Conservation (phyloP, 2,797 vertebrate genomes). For the Fistularia commersonii region DNA sequence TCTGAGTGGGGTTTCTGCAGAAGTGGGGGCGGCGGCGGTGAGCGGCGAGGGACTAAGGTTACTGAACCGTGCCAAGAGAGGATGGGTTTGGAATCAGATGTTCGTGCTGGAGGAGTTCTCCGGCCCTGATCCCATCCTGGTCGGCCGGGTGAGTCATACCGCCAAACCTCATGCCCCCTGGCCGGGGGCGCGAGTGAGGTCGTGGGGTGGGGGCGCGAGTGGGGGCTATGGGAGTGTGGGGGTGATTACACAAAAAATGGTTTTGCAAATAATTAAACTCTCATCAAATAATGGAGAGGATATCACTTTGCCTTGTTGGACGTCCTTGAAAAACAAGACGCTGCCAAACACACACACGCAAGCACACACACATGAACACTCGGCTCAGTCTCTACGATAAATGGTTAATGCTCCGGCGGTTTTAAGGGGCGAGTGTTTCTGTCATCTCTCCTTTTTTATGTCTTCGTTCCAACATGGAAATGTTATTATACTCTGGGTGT, state of each 20-base stretch:
- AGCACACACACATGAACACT: too few species aligned
- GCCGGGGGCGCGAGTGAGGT: conserved; percentile 40
- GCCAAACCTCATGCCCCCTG: conserved; percentile 55
- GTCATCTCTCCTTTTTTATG: too few species aligned
- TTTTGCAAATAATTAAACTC: conserved; percentile 49
- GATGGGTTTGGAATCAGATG: conserved; percentile 99
- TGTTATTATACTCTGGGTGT: too few species aligned
- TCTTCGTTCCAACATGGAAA: too few species aligned
- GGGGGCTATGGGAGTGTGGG: conserved; percentile 30
- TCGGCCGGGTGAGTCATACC: conserved; percentile 94
- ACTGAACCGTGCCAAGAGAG: conserved; percentile 95
- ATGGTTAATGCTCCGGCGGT: too few species aligned
- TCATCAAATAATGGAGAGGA: conserved; percentile 27
- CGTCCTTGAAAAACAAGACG: conserved; percentile 31
- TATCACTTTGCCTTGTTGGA: conserved; percentile 14
- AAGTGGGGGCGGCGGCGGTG: conserved; percentile 76
- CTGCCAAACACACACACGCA: too few species aligned
- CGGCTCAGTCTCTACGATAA: too few species aligned
- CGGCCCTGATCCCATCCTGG: conserved; percentile 98
- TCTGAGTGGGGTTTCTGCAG: conserved; percentile 77
- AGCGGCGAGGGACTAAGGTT: conserved; percentile 87
- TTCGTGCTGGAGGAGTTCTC: conserved; percentile 99
- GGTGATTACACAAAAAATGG: conserved; percentile 23
- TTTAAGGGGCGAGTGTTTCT: too few species aligned
- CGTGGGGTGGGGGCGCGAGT: conserved; percentile 41